These are phyloP conservation scores for Metridium senile DNA, from an alignment of 92 coral and sea anemone genomes.

Conservation along the genomic window DNA sequence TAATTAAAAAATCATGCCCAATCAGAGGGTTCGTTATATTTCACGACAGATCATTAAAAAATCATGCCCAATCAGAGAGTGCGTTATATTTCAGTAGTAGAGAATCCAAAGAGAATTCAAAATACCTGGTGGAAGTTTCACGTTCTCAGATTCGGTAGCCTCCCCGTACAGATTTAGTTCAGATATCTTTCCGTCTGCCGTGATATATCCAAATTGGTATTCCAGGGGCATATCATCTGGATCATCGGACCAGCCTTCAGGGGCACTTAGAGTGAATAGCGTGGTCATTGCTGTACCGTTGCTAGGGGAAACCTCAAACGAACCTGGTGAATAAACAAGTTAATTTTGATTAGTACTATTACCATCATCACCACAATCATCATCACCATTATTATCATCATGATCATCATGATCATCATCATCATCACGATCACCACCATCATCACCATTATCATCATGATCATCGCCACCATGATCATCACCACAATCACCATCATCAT, in stretches of 20 bases:
- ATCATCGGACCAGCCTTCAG: slow-evolving; percentile 67
- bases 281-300: slow-evolving; percentile 29
- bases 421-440: not conserved
- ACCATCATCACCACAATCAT: no score
- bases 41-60: no score
- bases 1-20: no score
- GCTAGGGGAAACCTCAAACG: not conserved
- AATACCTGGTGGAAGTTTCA: slow-evolving; percentile 49
- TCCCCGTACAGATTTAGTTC: slow-evolving; percentile 22
- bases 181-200: slow-evolving; percentile 13
- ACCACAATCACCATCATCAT: slow-evolving; percentile 28
- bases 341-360: not conserved
- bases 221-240: slow-evolving; percentile 60
- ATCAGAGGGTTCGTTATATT: no score
- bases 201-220: slow-evolving; percentile 70
- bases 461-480: not conserved
- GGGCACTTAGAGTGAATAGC: slow-evolving; percentile 48
- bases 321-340: not conserved
- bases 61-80: no score
- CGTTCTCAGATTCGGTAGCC: slow-evolving; percentile 1
- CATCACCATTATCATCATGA: not conserved
- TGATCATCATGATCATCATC: not conserved
- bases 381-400: not conserved
- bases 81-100: no score
- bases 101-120: no score